Base-by-base conservation (phyloP, 2,113 vertebrate species). In the Callipepla squamata region DNA sequence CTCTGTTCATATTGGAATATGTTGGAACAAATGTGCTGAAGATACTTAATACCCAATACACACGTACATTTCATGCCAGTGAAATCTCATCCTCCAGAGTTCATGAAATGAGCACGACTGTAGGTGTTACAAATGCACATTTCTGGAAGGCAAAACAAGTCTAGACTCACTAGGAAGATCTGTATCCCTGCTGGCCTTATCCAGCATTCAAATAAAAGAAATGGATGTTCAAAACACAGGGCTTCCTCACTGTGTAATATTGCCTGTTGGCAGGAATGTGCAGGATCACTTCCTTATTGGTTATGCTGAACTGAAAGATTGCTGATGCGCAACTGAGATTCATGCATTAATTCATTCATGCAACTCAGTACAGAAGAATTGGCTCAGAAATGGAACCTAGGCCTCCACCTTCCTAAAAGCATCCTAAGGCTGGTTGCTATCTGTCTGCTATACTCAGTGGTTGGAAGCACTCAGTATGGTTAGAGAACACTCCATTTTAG, bases 11-110 rank as follows among this genome's bases (percentile, higher is more conserved):
- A 53, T 9, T 53, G 51, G 51, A 53, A 30, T 26, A 40, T 70
- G 32, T 69, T 93, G 62, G n/a, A 95, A 70, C 22, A 89, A 90
- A 90, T 86, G 75, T 28, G 63, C 83, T 28, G 58, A 45, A 89
- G 28, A 63, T 77, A 67, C 26, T 87, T 88, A 74, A 44, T 50
- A 78, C 14, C 16, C 36, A 42, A 65, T 32, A 50, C 44, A 32
- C 34, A 40, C 17, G 45, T 23, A 42, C 25, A 30, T 38, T 70
- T 77, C 13, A 4, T 45, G 34, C 48, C 80, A 90, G 61, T 59
- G 65, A 89, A 91, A 87, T 76, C 38, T 78, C 69, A 76, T 93
- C 48, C 28, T 69, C 36, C 84, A 47, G n/a, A 53, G 50, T 79
- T 82, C 85, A 66, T 57, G 75, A 85, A 76, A 61, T 40, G 61